Evolutionary conservation across 2,797 vertebrate species (phyloP), one percentile per base, ranked within the genome.

Genomic region (Siniperca scherzeri): DNA sequence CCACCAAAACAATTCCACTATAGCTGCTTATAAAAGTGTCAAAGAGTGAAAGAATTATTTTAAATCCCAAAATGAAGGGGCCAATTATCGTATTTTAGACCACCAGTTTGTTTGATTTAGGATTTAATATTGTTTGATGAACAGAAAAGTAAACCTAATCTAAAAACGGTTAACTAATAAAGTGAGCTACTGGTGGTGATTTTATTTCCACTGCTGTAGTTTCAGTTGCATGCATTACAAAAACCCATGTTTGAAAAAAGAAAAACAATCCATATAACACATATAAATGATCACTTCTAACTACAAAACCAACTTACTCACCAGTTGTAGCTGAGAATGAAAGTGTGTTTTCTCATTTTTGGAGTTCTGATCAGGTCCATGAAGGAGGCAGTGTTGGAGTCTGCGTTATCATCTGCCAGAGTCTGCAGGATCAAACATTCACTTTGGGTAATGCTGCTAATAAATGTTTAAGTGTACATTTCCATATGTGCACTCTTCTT

Each of bases 261-360:
- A 42, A 12, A 42, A 42, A 42, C 40, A 42, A 19, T 7, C 21
- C 3, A 22, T 19, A 1, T 11, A 4, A 55, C 7, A 55, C 7
- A 53, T 7, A 21, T 27, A 44, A 40, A 42, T 57, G 9, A 33
- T 27, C 0, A 57, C 12, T 9, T 67, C 2, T 36, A 27, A 11
- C 22, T 27, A 21, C 0, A 27, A 16, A 42, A 30, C 14, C 8
- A 22, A 17, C 12, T 4, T 8, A 61, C 96, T 95, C 91, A 98
- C 98, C 98, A 99, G 91, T 98, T 98, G 2, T 95, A 98, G 96
- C 97, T 98, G 57, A 99, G 95, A 48, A 99, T 99, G 0, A 98
- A 89, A 0, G 98, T 99, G 91, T 96, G 97, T 82, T 94, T 98
- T 78, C 98, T 97, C 96, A 99, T 97, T 10, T 91, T 97, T 12